A percentile compares a stretch with the other conserved stretches of the same genome.
Conservation (phyloP, 1,140 invertebrate genomes). For the Platyscapa corneri region DNA sequence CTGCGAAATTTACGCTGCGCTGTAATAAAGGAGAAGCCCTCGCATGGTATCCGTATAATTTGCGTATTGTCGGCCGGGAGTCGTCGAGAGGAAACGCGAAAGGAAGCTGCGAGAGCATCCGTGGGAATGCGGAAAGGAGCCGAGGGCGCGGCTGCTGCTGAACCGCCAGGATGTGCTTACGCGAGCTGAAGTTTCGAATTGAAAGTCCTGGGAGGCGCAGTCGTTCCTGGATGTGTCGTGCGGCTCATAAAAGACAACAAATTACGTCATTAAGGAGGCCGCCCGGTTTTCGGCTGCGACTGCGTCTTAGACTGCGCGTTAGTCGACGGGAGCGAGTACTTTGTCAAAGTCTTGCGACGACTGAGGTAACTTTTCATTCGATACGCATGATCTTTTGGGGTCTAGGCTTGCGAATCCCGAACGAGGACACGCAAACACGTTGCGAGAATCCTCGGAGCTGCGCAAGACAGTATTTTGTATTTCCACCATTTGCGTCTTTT, state of each 20-base stretch:
- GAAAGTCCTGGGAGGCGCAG: background rate
- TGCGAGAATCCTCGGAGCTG: background rate
- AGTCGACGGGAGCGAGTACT: slow-evolving; percentile 55
- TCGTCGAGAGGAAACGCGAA: background rate
- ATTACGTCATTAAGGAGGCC: slow-evolving; percentile 56
- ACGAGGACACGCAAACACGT: background rate
- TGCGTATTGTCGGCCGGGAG: background rate
- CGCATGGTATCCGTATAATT: slow-evolving; percentile 7
- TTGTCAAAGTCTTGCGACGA: slow-evolving; percentile 53
- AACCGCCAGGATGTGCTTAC: too few relatives aligned
- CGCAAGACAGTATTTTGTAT: background rate
- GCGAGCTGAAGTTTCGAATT: too few relatives aligned
- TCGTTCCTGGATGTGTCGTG: background rate
- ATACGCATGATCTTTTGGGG: slow-evolving; percentile 29
- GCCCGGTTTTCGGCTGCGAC: slow-evolving; percentile 44
- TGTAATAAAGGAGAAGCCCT: background rate
- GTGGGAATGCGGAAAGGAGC: too few relatives aligned
- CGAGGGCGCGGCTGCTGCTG: too few relatives aligned
- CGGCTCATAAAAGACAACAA: slow-evolving; percentile 57
- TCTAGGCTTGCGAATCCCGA: background rate
- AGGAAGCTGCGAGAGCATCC: background rate
- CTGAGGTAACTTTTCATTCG: slow-evolving; percentile 52
- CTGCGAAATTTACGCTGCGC: background rate
- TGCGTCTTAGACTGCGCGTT: slow-evolving; percentile 47
- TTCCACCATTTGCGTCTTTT: too few relatives aligned